Evolutionary conservation across 1,140 invertebrate species (phyloP).

Genomic region (Drosophila auraria): DNA sequence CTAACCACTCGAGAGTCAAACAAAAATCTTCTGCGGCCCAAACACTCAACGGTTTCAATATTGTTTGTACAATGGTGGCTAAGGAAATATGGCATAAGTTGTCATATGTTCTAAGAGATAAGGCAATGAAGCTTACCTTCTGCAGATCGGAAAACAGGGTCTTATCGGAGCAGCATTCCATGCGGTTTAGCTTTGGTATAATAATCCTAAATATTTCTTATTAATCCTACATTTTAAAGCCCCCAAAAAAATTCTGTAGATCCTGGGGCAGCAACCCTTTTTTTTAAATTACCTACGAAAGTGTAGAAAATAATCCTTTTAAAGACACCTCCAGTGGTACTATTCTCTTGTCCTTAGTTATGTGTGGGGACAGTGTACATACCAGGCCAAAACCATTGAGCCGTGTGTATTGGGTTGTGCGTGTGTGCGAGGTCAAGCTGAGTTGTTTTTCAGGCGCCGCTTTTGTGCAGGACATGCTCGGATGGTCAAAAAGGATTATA

Average conservation of each 20-base stretch:
- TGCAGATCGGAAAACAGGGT: no score
- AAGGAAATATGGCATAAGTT: neutral
- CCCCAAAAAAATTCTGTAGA: no score
- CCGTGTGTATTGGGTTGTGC: conserved; percentile 5
- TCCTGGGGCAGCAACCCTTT: no score
- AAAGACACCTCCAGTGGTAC: neutral
- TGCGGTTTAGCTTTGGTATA: neutral
- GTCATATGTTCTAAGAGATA: no score
- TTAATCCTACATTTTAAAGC: no score
- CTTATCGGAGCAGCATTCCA: no score
- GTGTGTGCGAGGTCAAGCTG: conserved; percentile 14
- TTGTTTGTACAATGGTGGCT: neutral
- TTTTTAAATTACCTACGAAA: no score
- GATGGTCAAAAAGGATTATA: conserved; percentile 20
- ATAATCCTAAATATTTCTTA: no score
- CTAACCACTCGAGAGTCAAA: conserved; percentile 70
- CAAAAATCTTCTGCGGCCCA: conserved; percentile 37
- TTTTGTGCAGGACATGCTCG: conserved; percentile 18
- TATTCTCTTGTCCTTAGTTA: neutral
- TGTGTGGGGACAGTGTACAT: neutral
- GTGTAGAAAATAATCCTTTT: no score
- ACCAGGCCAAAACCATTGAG: conserved; percentile 10
- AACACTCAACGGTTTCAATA: conserved; percentile 31
- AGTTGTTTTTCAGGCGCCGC: conserved; percentile 33
- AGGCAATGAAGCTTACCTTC: no score